Base-by-base conservation (phyloP, 2,113 vertebrate species). In the Oenanthe oenanthe region DNA sequence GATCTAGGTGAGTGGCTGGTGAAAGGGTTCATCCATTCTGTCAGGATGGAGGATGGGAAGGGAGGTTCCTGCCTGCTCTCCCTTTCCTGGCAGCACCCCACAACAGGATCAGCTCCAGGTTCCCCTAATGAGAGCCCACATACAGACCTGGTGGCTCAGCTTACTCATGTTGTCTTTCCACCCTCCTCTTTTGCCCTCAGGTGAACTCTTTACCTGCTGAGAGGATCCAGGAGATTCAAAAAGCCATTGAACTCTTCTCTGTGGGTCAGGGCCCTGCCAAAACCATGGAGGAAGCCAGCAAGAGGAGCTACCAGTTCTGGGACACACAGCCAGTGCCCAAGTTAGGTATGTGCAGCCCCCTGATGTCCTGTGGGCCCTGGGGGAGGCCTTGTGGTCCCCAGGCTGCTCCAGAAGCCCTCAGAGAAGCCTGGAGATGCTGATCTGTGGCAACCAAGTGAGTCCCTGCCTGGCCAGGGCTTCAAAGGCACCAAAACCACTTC, bases 221-320 rank as follows among this genome's bases (percentile, higher is more conserved):
- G 97, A 99, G 99, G 97, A 98, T 99, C 93, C 99, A 99, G 95
- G 99, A 99, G 98, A 99, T 99, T 97, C 99, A 99, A 93, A 99
- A 99, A 98, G 99, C 99, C 96, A 99, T 99, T 17, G 99, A 99
- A 91, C 98, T 99, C 71, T 99, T 99, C 95, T 99, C 99, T 12
- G 99, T 99, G 29, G 99, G 99, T 54, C 99, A 99, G 78, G 99
- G 99, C 66, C 99, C 99, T 85, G 99, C 99, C 97, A 99, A 99
- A 97, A 99, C 99, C 87, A 99, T 99, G 99, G 99, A 99, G 93
- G 99, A 99, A 95, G 99, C 99, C 32, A 99, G 98, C 95, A 99
- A 99, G 85, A 98, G 99, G 93, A 99, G 99, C 98, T 99, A 99
- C 96, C 99, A 99, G 97, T 99, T 99, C 98, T 99, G 99, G 99